Percentiles rank a stretch among this genome's conserved stretches.
phyloP scores from a whole-genome alignment of 2,113 vertebrate species.

The Urocolius indicus region DNA sequence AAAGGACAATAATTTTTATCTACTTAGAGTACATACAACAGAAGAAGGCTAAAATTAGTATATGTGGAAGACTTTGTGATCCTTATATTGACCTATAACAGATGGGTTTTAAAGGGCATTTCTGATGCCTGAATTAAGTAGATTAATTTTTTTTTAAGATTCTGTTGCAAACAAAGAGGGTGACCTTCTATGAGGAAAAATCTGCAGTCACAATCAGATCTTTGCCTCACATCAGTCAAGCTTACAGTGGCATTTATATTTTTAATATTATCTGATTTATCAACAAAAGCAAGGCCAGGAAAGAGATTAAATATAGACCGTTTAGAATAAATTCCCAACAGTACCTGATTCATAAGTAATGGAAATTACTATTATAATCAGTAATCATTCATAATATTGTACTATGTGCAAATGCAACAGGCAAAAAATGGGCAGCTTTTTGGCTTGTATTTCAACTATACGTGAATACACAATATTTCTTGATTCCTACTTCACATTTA shows the following conservation, averaged over 20 bases:
- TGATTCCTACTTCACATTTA: conserved; percentile 19
- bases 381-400: background rate
- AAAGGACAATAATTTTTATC: background rate
- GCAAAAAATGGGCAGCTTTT: background rate
- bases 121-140: background rate
- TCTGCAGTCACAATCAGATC: background rate
- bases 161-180: background rate
- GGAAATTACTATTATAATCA: background rate
- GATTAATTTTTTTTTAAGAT: background rate
- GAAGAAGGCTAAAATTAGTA: background rate
- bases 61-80: background rate
- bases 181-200: background rate
- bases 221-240: background rate
- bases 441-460: background rate
- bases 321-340: background rate
- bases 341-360: background rate
- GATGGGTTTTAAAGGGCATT: background rate
- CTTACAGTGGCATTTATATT: background rate
- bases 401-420: background rate
- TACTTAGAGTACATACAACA: background rate
- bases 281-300: background rate
- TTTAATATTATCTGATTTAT: conserved; percentile 15
- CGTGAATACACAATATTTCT: background rate
- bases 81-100: background rate
- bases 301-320: background rate